Evolutionary conservation across 2,797 vertebrate genomes (phyloP).

Genomic region (Monodelphis domestica): DNA sequence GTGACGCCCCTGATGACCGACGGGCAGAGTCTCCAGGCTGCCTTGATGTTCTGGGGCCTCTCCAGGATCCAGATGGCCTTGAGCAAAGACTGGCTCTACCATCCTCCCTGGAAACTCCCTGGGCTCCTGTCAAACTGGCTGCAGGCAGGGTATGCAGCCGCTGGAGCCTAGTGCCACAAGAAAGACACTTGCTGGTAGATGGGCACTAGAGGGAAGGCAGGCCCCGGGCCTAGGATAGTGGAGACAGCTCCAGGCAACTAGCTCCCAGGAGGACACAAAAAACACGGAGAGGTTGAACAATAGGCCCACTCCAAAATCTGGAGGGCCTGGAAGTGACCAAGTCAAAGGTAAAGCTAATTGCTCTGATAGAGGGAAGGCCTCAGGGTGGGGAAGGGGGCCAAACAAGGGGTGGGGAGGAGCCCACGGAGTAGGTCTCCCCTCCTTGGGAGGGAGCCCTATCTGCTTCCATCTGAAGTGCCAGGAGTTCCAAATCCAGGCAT

Average conservation of each 20-base stretch:
- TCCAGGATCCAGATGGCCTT: background rate
- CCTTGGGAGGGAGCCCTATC: conserved; percentile 62
- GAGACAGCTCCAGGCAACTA: conserved; percentile 75
- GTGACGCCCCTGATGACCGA: background rate
- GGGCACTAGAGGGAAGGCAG: conserved; percentile 88
- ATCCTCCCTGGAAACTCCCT: conserved; percentile 11
- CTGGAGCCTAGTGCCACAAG: conserved; percentile 86
- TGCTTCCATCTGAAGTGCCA: conserved; percentile 69
- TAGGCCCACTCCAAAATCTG: conserved; percentile 45
- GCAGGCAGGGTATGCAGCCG: conserved; percentile 81
- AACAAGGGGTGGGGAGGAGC: conserved; percentile 72
- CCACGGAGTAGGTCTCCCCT: conserved; percentile 72
- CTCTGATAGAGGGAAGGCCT: conserved; percentile 71
- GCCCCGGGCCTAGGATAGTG: conserved; percentile 68
- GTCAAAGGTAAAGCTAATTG: conserved; percentile 76
- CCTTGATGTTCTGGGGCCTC: background rate
- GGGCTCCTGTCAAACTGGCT: conserved; percentile 61
- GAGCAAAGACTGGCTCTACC: background rate
- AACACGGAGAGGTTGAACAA: conserved; percentile 43
- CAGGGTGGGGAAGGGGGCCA: conserved; percentile 62
- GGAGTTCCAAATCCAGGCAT: conserved; percentile 75
- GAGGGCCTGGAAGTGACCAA: conserved; percentile 67
- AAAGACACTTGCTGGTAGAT: conserved; percentile 98
- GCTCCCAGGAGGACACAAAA: conserved; percentile 69
- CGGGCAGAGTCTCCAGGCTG: background rate